Evolutionary conservation across 2,888 invertebrate species (phyloP), one percentile per base, ranked within the genome.

Genomic region (Standfussiana lucernea): DNA sequence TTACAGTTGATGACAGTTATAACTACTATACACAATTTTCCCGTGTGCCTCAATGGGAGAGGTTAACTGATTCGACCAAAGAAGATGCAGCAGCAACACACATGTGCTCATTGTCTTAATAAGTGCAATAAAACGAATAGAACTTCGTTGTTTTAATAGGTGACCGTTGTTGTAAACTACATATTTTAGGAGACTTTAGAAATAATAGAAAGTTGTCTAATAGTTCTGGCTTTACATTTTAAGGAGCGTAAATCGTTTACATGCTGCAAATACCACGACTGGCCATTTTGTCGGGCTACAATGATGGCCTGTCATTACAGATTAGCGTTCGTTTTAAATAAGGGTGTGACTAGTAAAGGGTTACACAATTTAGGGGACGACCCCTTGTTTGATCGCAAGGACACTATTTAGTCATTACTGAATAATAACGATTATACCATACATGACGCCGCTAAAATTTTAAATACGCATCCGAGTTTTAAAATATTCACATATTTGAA

Each of bases 21-120:
- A 92, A 93, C 91, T 93, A 90, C 91, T 90, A 93, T 92, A 93
- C 91, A 90, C 76, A 89, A 91, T 94, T 93, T 95, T 96, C 95
- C 95, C 95, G 94, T 95, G 95, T 93, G 94, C 93, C 89, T 94
- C 92, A 91, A 93, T 93, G 90, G 89, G 85, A 84, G 93, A 93
- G 96, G 96, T 96, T 94, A 96, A 96, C 90, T 95, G 92, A 94
- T 93, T 91, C 93, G 94, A 94, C 94, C 94, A 94, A 92, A 93
- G 91, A 89, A 93, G 92, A 93, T 93, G 92, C 92, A 90, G 85
- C 88, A 87, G 92, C 92, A 90, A 85, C 88, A 87, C 87, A 88
- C 87, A 83, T 90, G 89, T 91, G 92, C 89, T 89, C 90, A 89
- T 90, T 86, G 85, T 90, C 92, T 94, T 95, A 95, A 95, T 95